Evolutionary conservation across 1,140 invertebrate species (phyloP).

Genomic region (Neuroterus valhalla): DNA sequence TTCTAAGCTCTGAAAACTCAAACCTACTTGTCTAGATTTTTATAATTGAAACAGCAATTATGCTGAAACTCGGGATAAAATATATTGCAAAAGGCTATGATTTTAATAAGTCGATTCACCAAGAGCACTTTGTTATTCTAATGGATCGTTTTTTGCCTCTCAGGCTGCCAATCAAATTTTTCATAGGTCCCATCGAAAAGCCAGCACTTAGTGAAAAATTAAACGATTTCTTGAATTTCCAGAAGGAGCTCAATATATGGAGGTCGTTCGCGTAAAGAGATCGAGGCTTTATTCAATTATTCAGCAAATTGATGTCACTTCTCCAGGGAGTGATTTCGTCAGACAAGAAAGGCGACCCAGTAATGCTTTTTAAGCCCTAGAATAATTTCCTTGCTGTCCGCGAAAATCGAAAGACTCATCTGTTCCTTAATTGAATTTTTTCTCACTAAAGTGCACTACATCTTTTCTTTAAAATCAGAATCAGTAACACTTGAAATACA

Average conservation of each 20-base stretch:
- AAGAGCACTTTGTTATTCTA: constrained; percentile 16
- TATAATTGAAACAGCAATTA: neutral
- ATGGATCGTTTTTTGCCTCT: constrained; percentile 1
- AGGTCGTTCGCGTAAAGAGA: constrained; percentile 28
- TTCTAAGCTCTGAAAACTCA: too few species aligned
- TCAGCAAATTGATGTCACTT: constrained; percentile 40
- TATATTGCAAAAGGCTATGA: neutral
- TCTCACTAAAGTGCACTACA: neutral
- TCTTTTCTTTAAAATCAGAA: too few species aligned
- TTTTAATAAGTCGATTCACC: neutral
- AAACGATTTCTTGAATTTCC: constrained; percentile 43
- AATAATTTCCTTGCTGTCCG: neutral
- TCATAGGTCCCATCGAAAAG: constrained; percentile 17
- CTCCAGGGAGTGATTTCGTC: constrained; percentile 16
- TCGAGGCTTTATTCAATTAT: constrained; percentile 41
- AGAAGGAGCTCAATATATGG: constrained; percentile 30
- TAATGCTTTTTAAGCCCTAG: constrained; percentile 3
- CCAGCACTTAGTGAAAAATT: constrained; percentile 45
- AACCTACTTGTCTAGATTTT: neutral
- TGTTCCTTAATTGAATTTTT: neutral
- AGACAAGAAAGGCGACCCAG: constrained; percentile 10
- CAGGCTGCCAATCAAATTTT: constrained; percentile 32
- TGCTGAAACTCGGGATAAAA: neutral
- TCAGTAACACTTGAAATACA: too few species aligned
- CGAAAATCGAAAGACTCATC: neutral